phyloP scores from a whole-genome alignment of 30 jellyfish, hydroid and myxozoan genomes.

The Mastigias papua region DNA sequence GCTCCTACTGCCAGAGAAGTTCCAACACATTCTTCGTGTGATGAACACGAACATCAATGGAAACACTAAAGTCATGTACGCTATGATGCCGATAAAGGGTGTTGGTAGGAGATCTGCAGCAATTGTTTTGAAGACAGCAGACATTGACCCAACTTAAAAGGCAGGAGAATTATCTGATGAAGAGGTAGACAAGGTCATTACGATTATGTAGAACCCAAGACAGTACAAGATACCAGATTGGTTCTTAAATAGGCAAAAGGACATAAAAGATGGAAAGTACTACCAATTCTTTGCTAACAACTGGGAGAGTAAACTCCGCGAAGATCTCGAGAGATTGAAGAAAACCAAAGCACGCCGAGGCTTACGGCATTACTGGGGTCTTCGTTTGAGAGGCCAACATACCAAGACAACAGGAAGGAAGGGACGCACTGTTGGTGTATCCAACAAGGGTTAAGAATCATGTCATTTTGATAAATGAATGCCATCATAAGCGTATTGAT shows the following conservation, averaged over 20 bases:
- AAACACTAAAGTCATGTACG: constrained; percentile 88
- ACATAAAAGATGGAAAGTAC: constrained; percentile 94
- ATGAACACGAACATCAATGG: constrained; percentile 99
- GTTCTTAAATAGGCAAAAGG: constrained; percentile 97
- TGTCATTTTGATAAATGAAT: not conserved
- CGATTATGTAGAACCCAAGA: constrained; percentile 98
- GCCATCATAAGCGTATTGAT: too few relatives aligned
- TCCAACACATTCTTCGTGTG: constrained; percentile 99
- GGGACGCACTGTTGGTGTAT: constrained; percentile 99
- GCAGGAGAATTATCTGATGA: constrained; percentile 99
- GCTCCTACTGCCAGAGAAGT: constrained; percentile 94
- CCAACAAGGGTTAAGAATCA: constrained; percentile 81
- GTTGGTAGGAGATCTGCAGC: constrained; percentile 96
- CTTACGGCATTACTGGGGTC: constrained; percentile 99
- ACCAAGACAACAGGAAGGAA: constrained; percentile 99
- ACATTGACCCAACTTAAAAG: constrained; percentile 84
- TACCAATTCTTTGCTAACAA: constrained; percentile 95
- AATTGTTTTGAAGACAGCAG: constrained; percentile 95
- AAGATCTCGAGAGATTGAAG: constrained; percentile 96
- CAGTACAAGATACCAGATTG: constrained; percentile 98
- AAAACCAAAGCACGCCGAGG: constrained; percentile 97
- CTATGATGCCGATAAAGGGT: constrained; percentile 99
- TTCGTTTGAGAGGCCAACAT: constrained; percentile 99
- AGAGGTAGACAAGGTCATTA: constrained; percentile 93
- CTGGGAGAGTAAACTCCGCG: constrained; percentile 99